These are phyloP conservation scores for Helarctos malayanus DNA, from an alignment of 2,797 vertebrate species.

Conservation along the genomic window DNA sequence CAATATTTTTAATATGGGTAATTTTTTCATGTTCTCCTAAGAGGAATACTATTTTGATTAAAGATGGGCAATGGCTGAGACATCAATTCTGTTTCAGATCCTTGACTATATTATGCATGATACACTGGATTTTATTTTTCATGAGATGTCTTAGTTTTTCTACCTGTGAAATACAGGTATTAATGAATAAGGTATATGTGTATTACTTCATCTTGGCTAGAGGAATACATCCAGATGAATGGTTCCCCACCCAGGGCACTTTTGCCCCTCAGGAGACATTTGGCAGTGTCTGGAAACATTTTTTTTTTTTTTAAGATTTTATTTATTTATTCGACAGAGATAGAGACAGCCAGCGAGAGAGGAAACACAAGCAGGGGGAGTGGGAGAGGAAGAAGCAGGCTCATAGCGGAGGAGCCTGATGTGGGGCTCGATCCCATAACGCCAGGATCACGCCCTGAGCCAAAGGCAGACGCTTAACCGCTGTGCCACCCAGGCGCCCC, in stretches of 20 bases:
- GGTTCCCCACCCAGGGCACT: background rate
- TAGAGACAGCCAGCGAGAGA: too few relatives aligned
- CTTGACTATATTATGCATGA: background rate
- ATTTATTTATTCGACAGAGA: too few relatives aligned
- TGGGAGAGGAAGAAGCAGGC: too few relatives aligned
- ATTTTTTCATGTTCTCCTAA: slow-evolving; percentile 6
- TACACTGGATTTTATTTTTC: background rate
- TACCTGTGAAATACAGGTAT: background rate
- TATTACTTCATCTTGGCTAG: background rate
- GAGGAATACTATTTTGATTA: slow-evolving; percentile 19
- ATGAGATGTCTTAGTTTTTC: slow-evolving; percentile 33
- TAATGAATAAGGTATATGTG: background rate
- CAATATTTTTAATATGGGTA: slow-evolving; percentile 21
- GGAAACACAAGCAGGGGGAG: too few relatives aligned
- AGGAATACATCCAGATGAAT: background rate
- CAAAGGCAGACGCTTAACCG: too few relatives aligned
- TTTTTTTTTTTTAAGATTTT: background rate
- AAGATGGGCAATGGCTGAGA: slow-evolving; percentile 10
- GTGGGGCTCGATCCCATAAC: too few relatives aligned
- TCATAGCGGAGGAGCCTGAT: too few relatives aligned
- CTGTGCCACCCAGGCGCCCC: too few relatives aligned
- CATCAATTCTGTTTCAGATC: background rate
- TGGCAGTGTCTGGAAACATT: background rate
- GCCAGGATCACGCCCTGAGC: too few relatives aligned
- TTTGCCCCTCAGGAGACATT: background rate